phyloP scores from a whole-genome alignment of 2,888 invertebrate species.

The Tortricodes alternella region DNA sequence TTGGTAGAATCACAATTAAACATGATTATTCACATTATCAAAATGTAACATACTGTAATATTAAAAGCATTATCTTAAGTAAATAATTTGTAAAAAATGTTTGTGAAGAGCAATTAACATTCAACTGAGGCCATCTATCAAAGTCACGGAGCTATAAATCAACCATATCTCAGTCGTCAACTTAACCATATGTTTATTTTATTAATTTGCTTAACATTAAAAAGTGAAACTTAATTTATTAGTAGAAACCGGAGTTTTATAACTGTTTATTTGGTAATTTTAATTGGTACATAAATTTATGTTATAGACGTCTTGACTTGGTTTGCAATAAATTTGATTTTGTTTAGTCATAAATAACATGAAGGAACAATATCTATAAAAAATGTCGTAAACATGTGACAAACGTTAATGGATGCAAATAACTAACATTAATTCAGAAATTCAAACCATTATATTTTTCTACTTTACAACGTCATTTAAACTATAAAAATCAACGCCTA shows the following conservation, averaged over 20 bases:
- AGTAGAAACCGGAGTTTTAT: slow-evolving; percentile 25
- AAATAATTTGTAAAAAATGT: slow-evolving; percentile 31
- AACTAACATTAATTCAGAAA: slow-evolving; percentile 7
- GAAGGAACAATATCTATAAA: slow-evolving; percentile 9
- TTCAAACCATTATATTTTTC: too few relatives aligned
- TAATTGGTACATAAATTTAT: slow-evolving; percentile 24
- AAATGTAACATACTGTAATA: slow-evolving; percentile 8
- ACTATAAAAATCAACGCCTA: slow-evolving; percentile 20
- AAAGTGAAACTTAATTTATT: slow-evolving; percentile 31
- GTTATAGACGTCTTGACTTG: slow-evolving; percentile 21
- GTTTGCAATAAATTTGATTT: slow-evolving; percentile 21
- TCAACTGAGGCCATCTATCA: slow-evolving; percentile 41
- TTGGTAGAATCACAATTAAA: slow-evolving; percentile 2
- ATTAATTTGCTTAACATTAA: slow-evolving; percentile 32
- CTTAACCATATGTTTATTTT: slow-evolving; percentile 32
- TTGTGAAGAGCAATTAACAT: slow-evolving; percentile 39
- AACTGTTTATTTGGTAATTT: slow-evolving; percentile 26
- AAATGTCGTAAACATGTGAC: slow-evolving; percentile 14
- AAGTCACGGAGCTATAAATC: slow-evolving; percentile 45
- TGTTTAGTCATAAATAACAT: slow-evolving; percentile 14
- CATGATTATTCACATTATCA: slow-evolving; percentile 18
- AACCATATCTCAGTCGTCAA: slow-evolving; percentile 38
- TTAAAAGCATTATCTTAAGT: slow-evolving; percentile 21
- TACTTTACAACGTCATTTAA: too few relatives aligned
- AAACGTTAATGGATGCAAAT: slow-evolving; percentile 17